Conservation (phyloP, 2,888 invertebrate species). For the Latheticus oryzae region DNA sequence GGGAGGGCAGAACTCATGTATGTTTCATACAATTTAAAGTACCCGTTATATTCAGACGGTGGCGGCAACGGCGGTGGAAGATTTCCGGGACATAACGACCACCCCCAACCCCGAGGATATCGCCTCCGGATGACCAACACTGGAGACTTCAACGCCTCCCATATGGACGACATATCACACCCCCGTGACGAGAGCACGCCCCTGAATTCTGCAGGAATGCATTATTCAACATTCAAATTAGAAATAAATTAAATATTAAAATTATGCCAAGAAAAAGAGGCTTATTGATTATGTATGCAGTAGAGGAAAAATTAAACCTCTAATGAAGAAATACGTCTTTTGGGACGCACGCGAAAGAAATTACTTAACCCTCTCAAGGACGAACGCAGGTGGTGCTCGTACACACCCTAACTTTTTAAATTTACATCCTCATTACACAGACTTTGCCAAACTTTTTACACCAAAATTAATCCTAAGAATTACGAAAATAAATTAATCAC, state of each 20-base stretch:
- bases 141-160: slow-evolving; percentile 54
- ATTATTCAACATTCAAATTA: slow-evolving; percentile 68
- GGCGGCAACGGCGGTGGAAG: slow-evolving; percentile 58
- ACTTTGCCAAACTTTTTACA: slow-evolving; percentile 50
- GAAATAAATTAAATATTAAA: slow-evolving; percentile 69
- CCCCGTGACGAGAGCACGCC: slow-evolving; percentile 62
- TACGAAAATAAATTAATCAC: slow-evolving; percentile 30
- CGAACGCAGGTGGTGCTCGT: slow-evolving; percentile 51
- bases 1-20: slow-evolving; percentile 69
- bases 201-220: slow-evolving; percentile 63
- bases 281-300: slow-evolving; percentile 68
- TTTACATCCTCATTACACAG: slow-evolving; percentile 61
- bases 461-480: slow-evolving; percentile 37
- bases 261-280: slow-evolving; percentile 65
- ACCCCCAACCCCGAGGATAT: slow-evolving; percentile 21
- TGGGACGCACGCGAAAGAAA: slow-evolving; percentile 61
- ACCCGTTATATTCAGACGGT: slow-evolving; percentile 64
- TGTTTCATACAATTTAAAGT: slow-evolving; percentile 72
- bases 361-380: slow-evolving; percentile 56
- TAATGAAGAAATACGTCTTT: slow-evolving; percentile 67
- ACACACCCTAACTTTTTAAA: slow-evolving; percentile 53
- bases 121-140: slow-evolving; percentile 39
- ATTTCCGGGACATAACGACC: slow-evolving; percentile 54
- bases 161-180: slow-evolving; percentile 53
- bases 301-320: slow-evolving; percentile 66